Evolutionary conservation across 2,888 invertebrate genomes (phyloP).

Genomic region (Spisula subtruncata): DNA sequence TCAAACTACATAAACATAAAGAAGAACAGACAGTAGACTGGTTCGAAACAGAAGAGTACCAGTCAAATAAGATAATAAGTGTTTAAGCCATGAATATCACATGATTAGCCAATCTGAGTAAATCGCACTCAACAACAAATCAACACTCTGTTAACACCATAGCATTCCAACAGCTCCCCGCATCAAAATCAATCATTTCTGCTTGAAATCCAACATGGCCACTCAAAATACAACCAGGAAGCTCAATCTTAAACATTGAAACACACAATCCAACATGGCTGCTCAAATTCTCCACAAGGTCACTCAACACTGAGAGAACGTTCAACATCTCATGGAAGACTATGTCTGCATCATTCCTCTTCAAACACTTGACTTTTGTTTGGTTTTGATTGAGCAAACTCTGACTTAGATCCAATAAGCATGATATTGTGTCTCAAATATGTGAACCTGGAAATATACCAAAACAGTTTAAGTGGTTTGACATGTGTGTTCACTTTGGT

Average conservation of each 20-base stretch:
- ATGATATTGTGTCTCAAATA: conserved; percentile 48
- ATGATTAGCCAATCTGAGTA: neutral
- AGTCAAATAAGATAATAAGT: too few relatives aligned
- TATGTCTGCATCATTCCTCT: conserved; percentile 2
- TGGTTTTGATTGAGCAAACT: conserved; percentile 47
- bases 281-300: neutral
- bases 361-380: neutral
- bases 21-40: too few relatives aligned
- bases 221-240: neutral
- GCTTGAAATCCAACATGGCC: neutral
- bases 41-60: too few relatives aligned
- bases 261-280: neutral
- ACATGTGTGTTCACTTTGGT: neutral
- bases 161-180: neutral
- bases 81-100: neutral
- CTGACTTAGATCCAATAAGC: conserved; percentile 49
- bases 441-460: conserved; percentile 50
- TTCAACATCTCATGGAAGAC: neutral
- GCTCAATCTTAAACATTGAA: too few relatives aligned
- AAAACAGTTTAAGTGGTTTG: neutral
- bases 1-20: too few relatives aligned
- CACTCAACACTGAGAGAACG: too few relatives aligned
- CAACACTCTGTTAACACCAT: neutral
- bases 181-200: neutral
- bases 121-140: neutral